Evolutionary conservation across 2,797 vertebrate species (phyloP), one percentile per base, ranked within the genome.

Genomic region (Lagodon rhomboides): DNA sequence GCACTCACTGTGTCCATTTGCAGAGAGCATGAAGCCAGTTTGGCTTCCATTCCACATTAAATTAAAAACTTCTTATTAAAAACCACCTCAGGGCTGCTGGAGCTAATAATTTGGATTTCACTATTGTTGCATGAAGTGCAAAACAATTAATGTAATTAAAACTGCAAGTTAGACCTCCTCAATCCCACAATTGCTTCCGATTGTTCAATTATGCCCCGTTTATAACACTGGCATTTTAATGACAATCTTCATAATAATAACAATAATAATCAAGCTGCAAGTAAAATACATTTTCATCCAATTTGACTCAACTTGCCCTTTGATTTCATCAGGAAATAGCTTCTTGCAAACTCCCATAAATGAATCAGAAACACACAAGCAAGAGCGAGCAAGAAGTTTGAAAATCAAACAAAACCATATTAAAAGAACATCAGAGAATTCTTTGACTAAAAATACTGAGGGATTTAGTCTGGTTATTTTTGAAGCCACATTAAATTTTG

Each of bases 301-400:
- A n/a, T 60, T 65, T 64, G 18, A 59, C 4, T 27, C 18, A 38
- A 66, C 5, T 53, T 55, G 34, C 38, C 1, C 47, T 61, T 63
- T 50, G 12, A 80, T 68, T 74, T 74, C 9, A 77, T 54, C n/a
- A 51, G 30, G 34, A 72, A 67, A 63, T 53, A 27, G 27, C 25
- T 61, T 81, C 22, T 44, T 34, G 27, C 16, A 58, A 69, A 72
- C 50, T 50, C 47, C 3, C 20, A 43, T 62, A 41, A 70, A 60
- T 44, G 6, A 66, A 56, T 51, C 15, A 46, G 59, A 63, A 72
- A 38, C 5, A 58, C 16, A 67, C 22, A 54, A 47, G 44, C 7
- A 62, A 9, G 10, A 75, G 9, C 22, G 49, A 47, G 49, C 7
- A 62, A 9, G 10, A 75, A 18, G 44, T 51, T 1, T 3, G 25